A percentile compares a stretch with the other conserved stretches of the same genome.
phyloP scores from a whole-genome alignment of 2,888 invertebrate genomes.

The Sphaerophoria rueppellii region DNA sequence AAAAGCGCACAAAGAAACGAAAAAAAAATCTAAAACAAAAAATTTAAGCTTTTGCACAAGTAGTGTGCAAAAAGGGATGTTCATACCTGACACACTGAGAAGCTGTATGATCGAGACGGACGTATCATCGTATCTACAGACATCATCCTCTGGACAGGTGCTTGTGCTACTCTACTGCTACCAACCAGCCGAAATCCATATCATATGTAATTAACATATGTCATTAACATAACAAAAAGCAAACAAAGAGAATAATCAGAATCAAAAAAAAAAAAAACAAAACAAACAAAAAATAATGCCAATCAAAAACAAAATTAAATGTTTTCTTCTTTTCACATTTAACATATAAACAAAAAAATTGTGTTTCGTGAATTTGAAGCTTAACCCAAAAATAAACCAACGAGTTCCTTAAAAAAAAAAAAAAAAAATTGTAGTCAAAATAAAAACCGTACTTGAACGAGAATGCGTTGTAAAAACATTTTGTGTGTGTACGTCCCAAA shows the following conservation, averaged over 20 bases:
- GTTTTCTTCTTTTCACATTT: conserved; percentile 41
- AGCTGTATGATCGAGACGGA: conserved; percentile 98
- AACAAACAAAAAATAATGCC: conserved; percentile 59
- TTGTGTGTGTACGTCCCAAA: conserved; percentile 75
- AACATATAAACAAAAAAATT: conserved; percentile 28
- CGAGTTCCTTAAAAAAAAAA: conserved; percentile 12
- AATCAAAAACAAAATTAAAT: conserved; percentile 59
- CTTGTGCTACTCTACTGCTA: conserved; percentile 78
- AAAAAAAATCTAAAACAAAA: conserved; percentile 8
- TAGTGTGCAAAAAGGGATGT: conserved; percentile 84
- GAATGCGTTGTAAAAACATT: conserved; percentile 68
- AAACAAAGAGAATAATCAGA: conserved; percentile 60
- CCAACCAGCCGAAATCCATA: conserved; percentile 78
- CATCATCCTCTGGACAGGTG: conserved; percentile 97
- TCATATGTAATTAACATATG: conserved; percentile 79
- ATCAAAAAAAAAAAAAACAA: conserved; percentile 42
- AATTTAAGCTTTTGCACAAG: conserved; percentile 50
- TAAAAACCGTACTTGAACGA: conserved; percentile 58
- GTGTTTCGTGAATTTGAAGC: conserved; percentile 40
- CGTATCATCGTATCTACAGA: conserved; percentile 96
- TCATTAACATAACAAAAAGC: conserved; percentile 77
- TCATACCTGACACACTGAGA: conserved; percentile 95
- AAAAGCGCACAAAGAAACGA: conserved; percentile 9
- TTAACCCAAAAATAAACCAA: conserved; percentile 18
- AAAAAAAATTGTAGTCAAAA: conserved; percentile 38